A percentile compares a stretch with the other conserved stretches of the same genome.
phyloP scores from a whole-genome alignment of 2,113 vertebrate genomes.

The Menidia beryllina region DNA sequence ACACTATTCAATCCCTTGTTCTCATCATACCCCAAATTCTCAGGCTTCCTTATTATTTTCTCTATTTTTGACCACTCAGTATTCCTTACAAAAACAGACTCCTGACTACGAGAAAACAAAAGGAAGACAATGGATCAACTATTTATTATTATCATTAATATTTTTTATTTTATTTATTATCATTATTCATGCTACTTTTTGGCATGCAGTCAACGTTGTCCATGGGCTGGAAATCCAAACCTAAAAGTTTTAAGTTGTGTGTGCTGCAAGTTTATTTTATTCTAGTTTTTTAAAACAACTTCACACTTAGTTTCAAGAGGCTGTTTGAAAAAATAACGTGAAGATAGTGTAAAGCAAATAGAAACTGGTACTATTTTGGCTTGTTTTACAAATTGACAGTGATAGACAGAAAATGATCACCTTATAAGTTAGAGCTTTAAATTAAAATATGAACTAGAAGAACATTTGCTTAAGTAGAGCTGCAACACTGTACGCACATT shows the following conservation, averaged over 20 bases:
- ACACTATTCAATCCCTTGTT: constrained; percentile 24
- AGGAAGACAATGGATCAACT: constrained; percentile 5
- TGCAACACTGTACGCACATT: background rate
- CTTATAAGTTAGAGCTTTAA: background rate
- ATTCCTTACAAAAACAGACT: constrained; percentile 24
- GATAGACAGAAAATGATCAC: background rate
- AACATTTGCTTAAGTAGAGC: too few species aligned
- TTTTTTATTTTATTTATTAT: too few species aligned
- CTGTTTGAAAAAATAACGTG: too few species aligned
- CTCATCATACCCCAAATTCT: constrained; percentile 20
- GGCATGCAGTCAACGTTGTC: background rate
- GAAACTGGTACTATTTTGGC: too few species aligned
- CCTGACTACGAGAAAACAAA: constrained; percentile 42
- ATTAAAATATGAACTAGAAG: background rate
- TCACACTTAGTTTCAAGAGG: background rate
- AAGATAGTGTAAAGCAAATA: background rate
- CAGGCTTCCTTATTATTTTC: constrained; percentile 28
- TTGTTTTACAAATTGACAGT: background rate
- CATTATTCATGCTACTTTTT: background rate
- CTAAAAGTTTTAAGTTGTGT: too few species aligned
- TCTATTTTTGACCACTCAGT: constrained; percentile 5
- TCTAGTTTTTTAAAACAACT: background rate
- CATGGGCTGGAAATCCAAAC: background rate
- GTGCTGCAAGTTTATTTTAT: too few species aligned
- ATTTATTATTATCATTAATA: background rate